Percentiles rank a stretch among this genome's conserved stretches.
Conservation (phyloP, 2,113 vertebrate genomes). For the Astatoreochromis straeleni region DNA sequence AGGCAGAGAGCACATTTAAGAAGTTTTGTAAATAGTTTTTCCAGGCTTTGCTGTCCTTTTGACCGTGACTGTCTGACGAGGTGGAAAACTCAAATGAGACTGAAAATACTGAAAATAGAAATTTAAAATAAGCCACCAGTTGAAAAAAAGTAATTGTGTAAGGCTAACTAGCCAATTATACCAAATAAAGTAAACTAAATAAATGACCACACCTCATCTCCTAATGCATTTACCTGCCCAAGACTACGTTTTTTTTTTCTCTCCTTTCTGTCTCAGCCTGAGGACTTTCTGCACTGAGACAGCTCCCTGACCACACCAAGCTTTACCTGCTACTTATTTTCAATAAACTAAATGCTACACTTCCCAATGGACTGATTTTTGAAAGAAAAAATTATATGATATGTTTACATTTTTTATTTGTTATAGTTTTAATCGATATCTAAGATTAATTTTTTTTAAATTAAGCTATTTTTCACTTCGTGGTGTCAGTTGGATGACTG, state of each 20-base stretch:
- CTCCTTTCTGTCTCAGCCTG: neutral
- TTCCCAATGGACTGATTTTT: neutral
- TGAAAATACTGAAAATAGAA: neutral
- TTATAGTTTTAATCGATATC: neutral
- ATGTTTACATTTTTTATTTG: neutral
- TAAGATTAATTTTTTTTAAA: fast-evolving
- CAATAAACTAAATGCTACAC: neutral
- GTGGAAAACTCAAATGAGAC: neutral
- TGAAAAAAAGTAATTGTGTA: neutral
- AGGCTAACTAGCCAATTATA: neutral
- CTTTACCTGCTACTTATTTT: neutral
- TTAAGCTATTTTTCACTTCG: neutral
- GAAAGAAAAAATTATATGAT: neutral
- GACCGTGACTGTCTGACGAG: neutral
- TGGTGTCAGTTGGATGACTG: neutral
- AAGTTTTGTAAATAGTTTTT: neutral
- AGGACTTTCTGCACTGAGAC: neutral
- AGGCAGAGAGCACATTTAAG: neutral
- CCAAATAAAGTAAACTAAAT: neutral
- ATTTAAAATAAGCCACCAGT: neutral
- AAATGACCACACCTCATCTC: neutral
- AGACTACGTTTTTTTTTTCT: fast-evolving
- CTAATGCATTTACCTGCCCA: neutral
- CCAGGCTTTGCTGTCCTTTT: neutral
- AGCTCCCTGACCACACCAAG: neutral